Conservation (phyloP, 2,888 invertebrate genomes). For the Augochlorella aurata region DNA sequence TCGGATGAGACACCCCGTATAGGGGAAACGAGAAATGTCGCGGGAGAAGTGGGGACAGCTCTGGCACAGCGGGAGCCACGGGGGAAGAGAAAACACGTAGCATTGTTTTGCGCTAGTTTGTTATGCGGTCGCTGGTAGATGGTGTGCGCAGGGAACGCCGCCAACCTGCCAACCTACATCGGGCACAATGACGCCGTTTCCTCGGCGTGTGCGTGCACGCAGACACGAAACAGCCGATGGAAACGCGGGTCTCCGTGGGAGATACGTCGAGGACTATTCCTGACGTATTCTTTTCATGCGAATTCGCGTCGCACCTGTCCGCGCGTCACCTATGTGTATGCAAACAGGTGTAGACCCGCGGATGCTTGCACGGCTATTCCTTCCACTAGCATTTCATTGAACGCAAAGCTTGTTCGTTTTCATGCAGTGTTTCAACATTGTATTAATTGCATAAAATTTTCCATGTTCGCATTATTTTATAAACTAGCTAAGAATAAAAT, state of each 20-base stretch:
- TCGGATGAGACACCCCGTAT: not conserved
- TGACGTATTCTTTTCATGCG: not conserved
- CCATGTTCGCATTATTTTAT: too few species aligned
- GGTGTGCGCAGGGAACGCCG: constrained; percentile 60
- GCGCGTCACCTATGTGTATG: not conserved
- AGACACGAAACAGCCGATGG: constrained; percentile 58
- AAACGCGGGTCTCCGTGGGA: not conserved
- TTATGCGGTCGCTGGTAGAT: constrained; percentile 68
- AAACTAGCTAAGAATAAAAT: too few species aligned
- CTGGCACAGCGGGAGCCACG: constrained; percentile 13
- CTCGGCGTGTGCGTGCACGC: constrained; percentile 63
- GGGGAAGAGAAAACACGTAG: constrained; percentile 46
- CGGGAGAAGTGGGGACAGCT: constrained; percentile 21
- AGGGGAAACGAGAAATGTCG: constrained; percentile 20
- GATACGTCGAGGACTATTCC: not conserved
- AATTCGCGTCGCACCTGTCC: not conserved
- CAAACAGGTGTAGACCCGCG: not conserved
- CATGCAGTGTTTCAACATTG: too few species aligned
- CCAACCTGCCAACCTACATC: constrained; percentile 76
- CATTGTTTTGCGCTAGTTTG: constrained; percentile 75
- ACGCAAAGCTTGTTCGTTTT: too few species aligned
- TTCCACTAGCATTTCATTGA: too few species aligned
- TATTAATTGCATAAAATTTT: too few species aligned
- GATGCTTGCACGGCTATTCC: not conserved
- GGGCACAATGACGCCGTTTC: constrained; percentile 71